phyloP scores from a whole-genome alignment of 2,888 invertebrate genomes.

The Copidosoma aretas region DNA sequence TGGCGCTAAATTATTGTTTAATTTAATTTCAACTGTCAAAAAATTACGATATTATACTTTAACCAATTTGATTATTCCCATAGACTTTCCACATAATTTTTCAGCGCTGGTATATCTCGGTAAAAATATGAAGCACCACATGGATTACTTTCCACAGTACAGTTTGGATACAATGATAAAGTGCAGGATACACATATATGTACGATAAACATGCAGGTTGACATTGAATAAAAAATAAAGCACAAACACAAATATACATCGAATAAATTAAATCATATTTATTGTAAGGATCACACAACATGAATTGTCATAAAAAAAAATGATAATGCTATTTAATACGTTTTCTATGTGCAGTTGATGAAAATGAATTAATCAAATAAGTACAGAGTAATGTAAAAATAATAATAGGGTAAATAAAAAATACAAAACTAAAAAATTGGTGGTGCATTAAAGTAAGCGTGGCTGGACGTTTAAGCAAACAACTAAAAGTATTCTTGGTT shows the following conservation, averaged over 20 bases:
- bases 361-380: constrained; percentile 16
- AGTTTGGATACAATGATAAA: too few relatives aligned
- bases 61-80: too few relatives aligned
- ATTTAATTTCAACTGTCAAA: too few relatives aligned
- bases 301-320: neutral
- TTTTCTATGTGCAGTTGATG: constrained; percentile 4
- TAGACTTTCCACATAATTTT: too few relatives aligned
- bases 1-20: too few relatives aligned
- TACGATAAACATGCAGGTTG: neutral
- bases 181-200: neutral
- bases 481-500: neutral
- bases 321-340: neutral
- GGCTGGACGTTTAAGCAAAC: neutral
- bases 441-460: neutral
- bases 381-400: constrained; percentile 13
- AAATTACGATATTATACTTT: too few relatives aligned
- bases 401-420: neutral
- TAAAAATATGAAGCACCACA: too few relatives aligned
- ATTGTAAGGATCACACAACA: neutral
- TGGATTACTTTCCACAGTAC: too few relatives aligned
- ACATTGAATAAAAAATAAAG: neutral
- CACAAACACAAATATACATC: constrained; percentile 4
- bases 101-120: too few relatives aligned
- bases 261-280: constrained; percentile 11
- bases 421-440: too few relatives aligned